Base-by-base conservation (phyloP, 2,888 invertebrate genomes). In the Taenaris catops region DNA sequence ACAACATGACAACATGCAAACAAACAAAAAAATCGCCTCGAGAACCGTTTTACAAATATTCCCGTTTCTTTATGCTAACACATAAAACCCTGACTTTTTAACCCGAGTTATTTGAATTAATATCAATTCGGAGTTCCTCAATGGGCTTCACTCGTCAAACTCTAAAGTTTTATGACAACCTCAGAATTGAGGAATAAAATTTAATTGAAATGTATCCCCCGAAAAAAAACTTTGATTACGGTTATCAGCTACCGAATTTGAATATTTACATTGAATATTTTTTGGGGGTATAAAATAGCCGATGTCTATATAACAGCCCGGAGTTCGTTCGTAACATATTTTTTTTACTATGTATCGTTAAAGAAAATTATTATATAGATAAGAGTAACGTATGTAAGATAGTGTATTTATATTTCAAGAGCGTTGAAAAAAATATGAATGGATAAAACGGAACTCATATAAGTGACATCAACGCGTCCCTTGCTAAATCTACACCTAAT, bases 71-170 rank as follows among this genome's bases (percentile, higher is more conserved):
- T n/a, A n/a, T n/a, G n/a, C n/a, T n/a, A n/a, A 53, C 68, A 65
- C 78, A 86, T 86, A 86, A 86, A 86, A 86, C 78, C 83, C 83
- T 69, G 84, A 84, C 83, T 86, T 86, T 86, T 86, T 86, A 83
- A 83, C 83, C 86, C 68, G 68, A 83, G 76, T 84, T 86, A 86
- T 86, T 86, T 86, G 86, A 84, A 86, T 86, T 86, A 83, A 84
- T 86, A 84, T 86, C 83, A 81, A 84, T 84, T 76, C 84, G 72
- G 80, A 80, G 80, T 81, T 83, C 69, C 83, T 86, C 84, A 86
- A 84, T 86, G 86, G 86, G 79, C 78, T 84, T 84, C 73, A 84
- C 84, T 83, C 74, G 81, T 86, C 84, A 72, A 76, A 83, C 79
- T 76, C 76, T 86, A 83, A 83, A 84, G 67, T 83, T 86, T 86